Evolutionary conservation across 2,888 invertebrate species (phyloP), one percentile per base, ranked within the genome.

Genomic region (Stenurella melanura): DNA sequence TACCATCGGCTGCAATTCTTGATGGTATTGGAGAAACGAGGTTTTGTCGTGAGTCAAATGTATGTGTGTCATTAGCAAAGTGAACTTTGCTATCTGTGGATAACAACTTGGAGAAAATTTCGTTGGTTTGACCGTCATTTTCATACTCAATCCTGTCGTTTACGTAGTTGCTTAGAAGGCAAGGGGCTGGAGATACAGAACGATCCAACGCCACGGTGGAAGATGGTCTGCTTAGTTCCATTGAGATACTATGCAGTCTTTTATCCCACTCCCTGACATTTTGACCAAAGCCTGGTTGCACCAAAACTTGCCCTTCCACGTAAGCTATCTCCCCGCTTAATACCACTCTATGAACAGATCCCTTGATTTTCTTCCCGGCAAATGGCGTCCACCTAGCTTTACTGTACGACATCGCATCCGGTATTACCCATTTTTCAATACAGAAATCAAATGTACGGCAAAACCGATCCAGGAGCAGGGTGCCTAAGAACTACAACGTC

Each of bases 311-410:
- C 0, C 98, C 98, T 89, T 99, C 98, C 21, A 99, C 95, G 87
- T 95, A 98, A 7, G 96, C 98, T 21, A 98, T 96, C 91, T 99
- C 98, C 54, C 99, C 98, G 26, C 98, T 92, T 21, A 99, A 91
- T 0, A 99, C 96, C 0, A 99, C 99, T 57, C 98, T 92, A 86
- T 97, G 96, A 1, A 99, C 95, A 4, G 94, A 93, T 0, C 99
- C 99, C 84, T 94, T 94, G 11, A 90, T 63, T 74, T 87, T 89
- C 77, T 82, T 88, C 0, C 98, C 98, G 26, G 96, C 95, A 89
- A 98, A 99, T 0, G 99, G 99, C 0, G 99, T 98, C 99, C 99
- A 99, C 83, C 95, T 94, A 0, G 98, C 94, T 90, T 98, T 98
- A 18, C 96, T 95, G 89, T 96, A 97, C 74, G 94, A 92, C 91